phyloP scores from a whole-genome alignment of 2,888 invertebrate genomes.

The Drosophila mettleri region DNA sequence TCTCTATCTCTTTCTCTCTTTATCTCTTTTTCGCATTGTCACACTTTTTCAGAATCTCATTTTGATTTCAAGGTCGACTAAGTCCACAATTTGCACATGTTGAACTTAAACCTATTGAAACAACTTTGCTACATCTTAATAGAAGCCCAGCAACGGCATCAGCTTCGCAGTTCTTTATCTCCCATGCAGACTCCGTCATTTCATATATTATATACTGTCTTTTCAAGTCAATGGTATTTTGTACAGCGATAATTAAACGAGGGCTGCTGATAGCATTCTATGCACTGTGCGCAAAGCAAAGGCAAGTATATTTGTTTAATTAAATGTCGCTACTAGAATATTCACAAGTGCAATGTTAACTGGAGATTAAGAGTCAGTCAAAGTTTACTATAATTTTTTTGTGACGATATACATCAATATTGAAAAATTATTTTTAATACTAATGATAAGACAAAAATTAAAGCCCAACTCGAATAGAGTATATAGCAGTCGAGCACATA shows the following conservation, averaged over 20 bases:
- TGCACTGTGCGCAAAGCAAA: neutral
- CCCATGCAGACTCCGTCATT: neutral
- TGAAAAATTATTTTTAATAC: no score
- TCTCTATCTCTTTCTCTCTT: no score
- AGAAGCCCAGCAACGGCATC: neutral
- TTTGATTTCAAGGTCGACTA: no score
- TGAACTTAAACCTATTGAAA: no score
- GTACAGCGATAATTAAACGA: conserved; percentile 42
- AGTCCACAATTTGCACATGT: no score
- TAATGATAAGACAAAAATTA: neutral
- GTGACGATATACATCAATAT: no score
- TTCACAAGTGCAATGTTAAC: neutral
- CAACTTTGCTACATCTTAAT: conserved; percentile 38
- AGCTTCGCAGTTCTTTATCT: neutral
- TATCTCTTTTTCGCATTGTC: no score
- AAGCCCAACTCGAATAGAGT: neutral
- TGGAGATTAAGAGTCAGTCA: neutral
- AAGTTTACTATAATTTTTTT: no score
- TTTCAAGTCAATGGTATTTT: conserved; percentile 55
- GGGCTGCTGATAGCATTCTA: conserved; percentile 28
- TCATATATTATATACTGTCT: neutral
- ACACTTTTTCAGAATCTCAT: no score
- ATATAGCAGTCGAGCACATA: neutral
- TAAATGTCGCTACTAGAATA: neutral
- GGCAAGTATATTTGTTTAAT: neutral